Base-by-base conservation (phyloP, 1,140 invertebrate genomes). In the Brevipalpus yothersi region DNA sequence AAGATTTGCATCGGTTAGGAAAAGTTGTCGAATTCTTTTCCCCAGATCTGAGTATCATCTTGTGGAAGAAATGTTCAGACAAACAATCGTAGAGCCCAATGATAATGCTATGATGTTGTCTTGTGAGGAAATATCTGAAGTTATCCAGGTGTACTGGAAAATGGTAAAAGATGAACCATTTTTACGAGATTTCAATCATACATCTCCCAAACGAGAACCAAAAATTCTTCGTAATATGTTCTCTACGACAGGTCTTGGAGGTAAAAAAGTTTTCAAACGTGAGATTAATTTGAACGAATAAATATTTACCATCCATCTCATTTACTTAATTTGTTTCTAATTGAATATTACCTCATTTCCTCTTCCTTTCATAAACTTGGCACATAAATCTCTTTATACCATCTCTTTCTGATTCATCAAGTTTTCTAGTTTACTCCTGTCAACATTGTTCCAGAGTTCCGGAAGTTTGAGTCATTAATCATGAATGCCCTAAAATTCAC, bases 121-220 rank as follows among this genome's bases (percentile, higher is more conserved):
- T 0, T 80, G 88, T 58, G 79, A 81, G 58, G 86, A 95, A 67
- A 82, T 89, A 68, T 73, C 78, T 13, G 75, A 80, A 63, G 66
- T 95, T 15, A 83, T 82, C 63, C 74, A 79, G 63, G 80, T 80
- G 5, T 96, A 93, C 67, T 67, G 56, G 17, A 17, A 60, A 39
- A 43, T 64, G 13, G 59, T 60, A 19, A 49, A 64, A 23, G 58
- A 65, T 41, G 42, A 56, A 40, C n/a, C 42, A 31, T 63, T 54
- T 17, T 15, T 65, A 5, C 42, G 17, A 31, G 54, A 64, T 42
- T 64, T 60, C 55, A 40, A 64, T 60, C 62, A 56, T 62, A 58
- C 60, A 43, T 19, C 59, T 0, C 17, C 13, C 2, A 62, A 53
- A 49, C 43, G 13, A 51, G 47, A 21, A 17, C 58, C 61, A 19